Evolutionary conservation across 2,113 vertebrate species (phyloP).

Genomic region (Tricholaema leucomelas): DNA sequence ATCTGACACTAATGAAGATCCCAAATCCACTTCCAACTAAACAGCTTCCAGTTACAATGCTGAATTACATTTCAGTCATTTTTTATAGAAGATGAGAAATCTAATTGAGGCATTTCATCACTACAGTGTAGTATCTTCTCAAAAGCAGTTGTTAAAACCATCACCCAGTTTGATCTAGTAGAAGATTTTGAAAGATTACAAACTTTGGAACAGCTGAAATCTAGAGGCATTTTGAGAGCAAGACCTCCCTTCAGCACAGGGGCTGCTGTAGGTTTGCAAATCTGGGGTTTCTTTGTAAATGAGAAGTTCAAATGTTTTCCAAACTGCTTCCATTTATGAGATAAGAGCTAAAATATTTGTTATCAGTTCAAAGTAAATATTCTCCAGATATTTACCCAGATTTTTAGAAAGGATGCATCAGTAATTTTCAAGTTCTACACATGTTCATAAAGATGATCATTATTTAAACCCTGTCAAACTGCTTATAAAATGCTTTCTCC

Average conservation of each 20-base stretch:
- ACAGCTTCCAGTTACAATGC: conserved; percentile 20
- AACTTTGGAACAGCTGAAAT: background rate
- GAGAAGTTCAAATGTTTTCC: background rate
- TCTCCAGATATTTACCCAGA: background rate
- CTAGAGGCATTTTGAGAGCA: accelerated
- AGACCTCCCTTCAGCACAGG: background rate
- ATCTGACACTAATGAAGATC: conserved; percentile 62
- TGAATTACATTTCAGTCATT: background rate
- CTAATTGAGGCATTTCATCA: conserved; percentile 35
- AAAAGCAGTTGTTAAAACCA: background rate
- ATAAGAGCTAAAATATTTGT: background rate
- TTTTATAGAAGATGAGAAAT: conserved; percentile 41
- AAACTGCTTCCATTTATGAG: background rate
- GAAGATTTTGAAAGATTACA: conserved; percentile 16
- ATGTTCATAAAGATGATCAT: background rate
- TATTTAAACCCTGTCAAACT: background rate
- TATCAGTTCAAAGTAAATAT: background rate
- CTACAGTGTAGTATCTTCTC: background rate
- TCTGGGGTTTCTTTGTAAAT: background rate
- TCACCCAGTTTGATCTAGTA: background rate
- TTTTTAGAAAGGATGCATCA: background rate
- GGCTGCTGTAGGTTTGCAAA: background rate
- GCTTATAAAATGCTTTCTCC: background rate
- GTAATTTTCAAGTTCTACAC: background rate
- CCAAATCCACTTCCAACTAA: conserved; percentile 40